Conservation (phyloP, 2,797 vertebrate genomes). For the Scyliorhinus canicula region DNA sequence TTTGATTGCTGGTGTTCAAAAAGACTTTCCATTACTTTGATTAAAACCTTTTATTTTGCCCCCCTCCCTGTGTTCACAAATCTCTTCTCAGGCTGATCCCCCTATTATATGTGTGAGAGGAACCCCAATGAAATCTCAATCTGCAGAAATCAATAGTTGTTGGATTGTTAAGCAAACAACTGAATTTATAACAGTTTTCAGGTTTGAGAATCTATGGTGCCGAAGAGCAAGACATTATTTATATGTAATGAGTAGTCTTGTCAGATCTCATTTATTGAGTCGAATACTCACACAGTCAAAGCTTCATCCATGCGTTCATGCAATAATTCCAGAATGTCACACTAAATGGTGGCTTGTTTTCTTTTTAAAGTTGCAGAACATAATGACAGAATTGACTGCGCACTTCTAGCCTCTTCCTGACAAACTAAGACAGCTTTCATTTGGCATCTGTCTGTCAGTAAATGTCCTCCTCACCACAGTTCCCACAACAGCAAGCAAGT, state of each 20-base stretch:
- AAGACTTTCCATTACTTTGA: neutral
- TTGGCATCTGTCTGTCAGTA: neutral
- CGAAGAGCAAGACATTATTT: slow-evolving; percentile 17
- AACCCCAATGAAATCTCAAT: neutral
- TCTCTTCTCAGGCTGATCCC: slow-evolving; percentile 1
- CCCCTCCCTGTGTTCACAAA: neutral
- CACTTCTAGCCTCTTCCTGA: neutral
- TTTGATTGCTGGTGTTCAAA: too few species aligned
- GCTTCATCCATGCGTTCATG: neutral
- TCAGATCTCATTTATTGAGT: slow-evolving; percentile 18
- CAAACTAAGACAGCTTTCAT: neutral
- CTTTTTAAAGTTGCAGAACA: slow-evolving; percentile 10
- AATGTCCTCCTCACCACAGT: neutral
- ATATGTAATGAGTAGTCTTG: slow-evolving; percentile 1
- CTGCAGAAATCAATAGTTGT: neutral
- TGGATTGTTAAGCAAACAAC: slow-evolving; percentile 7
- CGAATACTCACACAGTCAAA: neutral
- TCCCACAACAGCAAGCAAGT: neutral
- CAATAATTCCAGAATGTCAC: neutral
- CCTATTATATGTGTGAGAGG: neutral
- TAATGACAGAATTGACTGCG: neutral
- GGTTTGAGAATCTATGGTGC: neutral
- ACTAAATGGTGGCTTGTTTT: neutral
- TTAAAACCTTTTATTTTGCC: neutral
- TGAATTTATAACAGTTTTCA: slow-evolving; percentile 29